These are phyloP conservation scores for Monodelphis domestica DNA, from an alignment of 2,797 vertebrate genomes.

Conservation along the genomic window DNA sequence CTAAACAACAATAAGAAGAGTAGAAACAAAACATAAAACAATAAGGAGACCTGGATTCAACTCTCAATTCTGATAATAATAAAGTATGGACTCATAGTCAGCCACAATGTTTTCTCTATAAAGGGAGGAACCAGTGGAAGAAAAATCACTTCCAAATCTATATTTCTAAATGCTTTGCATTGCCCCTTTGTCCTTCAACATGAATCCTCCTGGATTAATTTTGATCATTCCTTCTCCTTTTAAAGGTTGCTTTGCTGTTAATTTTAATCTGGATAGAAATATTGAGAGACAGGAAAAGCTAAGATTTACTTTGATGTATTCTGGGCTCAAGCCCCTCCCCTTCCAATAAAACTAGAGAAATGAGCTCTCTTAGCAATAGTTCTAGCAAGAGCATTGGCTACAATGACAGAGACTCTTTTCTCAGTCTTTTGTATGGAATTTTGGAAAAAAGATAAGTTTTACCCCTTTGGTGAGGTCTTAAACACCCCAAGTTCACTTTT, in stretches of 20 bases:
- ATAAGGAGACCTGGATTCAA: neutral
- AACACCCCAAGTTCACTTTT: constrained; percentile 64
- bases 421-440: constrained; percentile 18
- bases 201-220: neutral
- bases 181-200: neutral
- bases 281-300: neutral
- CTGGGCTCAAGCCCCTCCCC: neutral
- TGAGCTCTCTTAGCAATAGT: neutral
- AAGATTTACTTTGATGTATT: neutral
- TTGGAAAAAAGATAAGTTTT: too few species aligned
- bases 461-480: too few species aligned
- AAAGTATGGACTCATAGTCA: neutral
- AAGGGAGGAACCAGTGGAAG: neutral
- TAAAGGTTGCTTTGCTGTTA: neutral
- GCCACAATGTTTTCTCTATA: neutral
- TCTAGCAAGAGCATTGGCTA: neutral
- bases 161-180: neutral
- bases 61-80: neutral
- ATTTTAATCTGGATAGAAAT: neutral
- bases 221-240: constrained; percentile 1
- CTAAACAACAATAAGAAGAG: too few species aligned
- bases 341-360: neutral
- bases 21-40: neutral
- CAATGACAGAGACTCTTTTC: constrained; percentile 38
- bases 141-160: neutral